A percentile compares a stretch with the other conserved stretches of the same genome.
Conservation (phyloP, 2,113 vertebrate genomes). For the Leucoraja erinaceus region DNA sequence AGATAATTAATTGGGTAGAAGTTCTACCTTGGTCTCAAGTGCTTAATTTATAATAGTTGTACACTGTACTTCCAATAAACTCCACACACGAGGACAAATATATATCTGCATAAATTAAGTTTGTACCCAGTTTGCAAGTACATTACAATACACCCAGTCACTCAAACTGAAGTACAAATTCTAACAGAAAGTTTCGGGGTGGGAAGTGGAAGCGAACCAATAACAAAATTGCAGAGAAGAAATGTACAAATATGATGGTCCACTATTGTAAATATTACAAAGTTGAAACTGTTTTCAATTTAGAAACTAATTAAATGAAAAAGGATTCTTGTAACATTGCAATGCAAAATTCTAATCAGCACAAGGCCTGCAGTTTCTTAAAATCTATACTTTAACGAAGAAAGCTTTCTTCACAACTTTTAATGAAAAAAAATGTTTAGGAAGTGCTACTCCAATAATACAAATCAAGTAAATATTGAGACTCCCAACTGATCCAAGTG, state of each 20-base stretch:
- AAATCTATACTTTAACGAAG: not conserved
- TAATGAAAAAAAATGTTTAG: not conserved
- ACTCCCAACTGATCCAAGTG: not conserved
- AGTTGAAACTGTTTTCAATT: not conserved
- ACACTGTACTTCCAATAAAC: too few species aligned
- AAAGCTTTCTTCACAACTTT: not conserved
- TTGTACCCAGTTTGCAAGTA: not conserved
- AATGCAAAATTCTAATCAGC: not conserved
- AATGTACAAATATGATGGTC: not conserved
- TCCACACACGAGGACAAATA: too few species aligned
- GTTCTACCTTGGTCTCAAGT: too few species aligned
- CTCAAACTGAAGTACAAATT: not conserved
- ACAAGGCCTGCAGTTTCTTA: not conserved
- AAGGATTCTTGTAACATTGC: not conserved
- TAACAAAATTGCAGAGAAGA: not conserved
- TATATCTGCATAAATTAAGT: not conserved
- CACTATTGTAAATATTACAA: not conserved
- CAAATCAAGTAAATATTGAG: not conserved
- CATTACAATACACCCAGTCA: not conserved
- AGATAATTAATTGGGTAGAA: not conserved
- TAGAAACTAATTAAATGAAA: constrained; percentile 6
- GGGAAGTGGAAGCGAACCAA: not conserved
- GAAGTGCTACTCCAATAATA: not conserved
- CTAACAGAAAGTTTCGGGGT: not conserved
- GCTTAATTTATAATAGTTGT: too few species aligned